Evolutionary conservation across 2,113 vertebrate species (phyloP), one percentile per base, ranked within the genome.

Genomic region (Butastur rufipennis): DNA sequence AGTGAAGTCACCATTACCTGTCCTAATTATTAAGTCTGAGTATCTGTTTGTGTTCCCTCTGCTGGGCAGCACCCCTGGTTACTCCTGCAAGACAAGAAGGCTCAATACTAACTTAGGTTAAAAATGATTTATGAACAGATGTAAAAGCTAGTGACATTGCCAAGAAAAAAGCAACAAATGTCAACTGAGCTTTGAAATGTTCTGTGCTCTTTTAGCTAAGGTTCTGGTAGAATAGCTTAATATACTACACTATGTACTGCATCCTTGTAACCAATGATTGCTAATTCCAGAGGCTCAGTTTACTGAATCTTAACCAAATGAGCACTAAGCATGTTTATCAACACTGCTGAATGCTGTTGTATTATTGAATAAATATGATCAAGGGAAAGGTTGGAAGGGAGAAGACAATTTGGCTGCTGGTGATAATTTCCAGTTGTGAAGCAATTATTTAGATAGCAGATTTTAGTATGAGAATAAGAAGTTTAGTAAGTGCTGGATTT

Each of bases 361-460:
- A 63, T 32, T 83, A 13, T 71, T 88, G 80, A 86, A 81, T 40
- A 88, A 94, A 88, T 58, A 94, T 0, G 1, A 80, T 75, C 70
- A 74, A 83, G 48, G 31, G 43, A 75, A 84, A 55, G 36, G 4
- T 21, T 74, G 75, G 58, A 91, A 83, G 6, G 47, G 27, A 93
- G 70, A 81, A 19, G 38, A 77, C 48, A 68, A 90, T 96, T 89
- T 93, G 88, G 45, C 92, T 81, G 56, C 67, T 86, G 80, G 82
- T 95, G 75, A 84, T 90, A 70, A 94, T 93, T 97, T 83, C 75
- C 31, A 84, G 63, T 88, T 86, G 74, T 62, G 86, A 89, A 92
- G 56, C 53, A 92, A 93, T 91, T 92, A 95, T 92, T 97, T 95
- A 90, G 70, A 91, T 73, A 86, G 86, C 74, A 88, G 79, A 86